phyloP scores from a whole-genome alignment of 2,797 vertebrate species.

The Gymnoscopelus microlampas region DNA sequence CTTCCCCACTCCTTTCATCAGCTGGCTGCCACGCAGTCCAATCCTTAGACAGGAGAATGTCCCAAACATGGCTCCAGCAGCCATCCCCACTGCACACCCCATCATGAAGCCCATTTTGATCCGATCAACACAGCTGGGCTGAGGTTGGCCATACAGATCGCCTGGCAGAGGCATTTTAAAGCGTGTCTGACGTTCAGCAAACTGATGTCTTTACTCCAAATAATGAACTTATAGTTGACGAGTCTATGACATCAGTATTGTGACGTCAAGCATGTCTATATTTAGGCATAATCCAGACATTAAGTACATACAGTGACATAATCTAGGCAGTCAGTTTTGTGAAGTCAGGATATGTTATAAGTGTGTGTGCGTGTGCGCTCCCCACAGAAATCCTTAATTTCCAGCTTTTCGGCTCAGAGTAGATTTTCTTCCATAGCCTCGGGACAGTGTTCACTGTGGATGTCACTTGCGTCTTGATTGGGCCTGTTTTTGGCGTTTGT shows the following conservation, averaged over 20 bases:
- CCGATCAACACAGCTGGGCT: constrained; percentile 94
- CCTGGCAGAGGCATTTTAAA: constrained; percentile 93
- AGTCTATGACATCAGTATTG: no score
- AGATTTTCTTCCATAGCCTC: background rate
- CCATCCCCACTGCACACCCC: constrained; percentile 97
- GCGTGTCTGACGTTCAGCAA: no score
- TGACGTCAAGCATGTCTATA: no score
- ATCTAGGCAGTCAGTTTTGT: no score
- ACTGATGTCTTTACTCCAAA: no score
- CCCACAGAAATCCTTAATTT: background rate
- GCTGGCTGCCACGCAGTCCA: constrained; percentile 95
- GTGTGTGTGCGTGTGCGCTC: no score
- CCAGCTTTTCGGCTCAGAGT: no score
- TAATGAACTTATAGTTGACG: no score
- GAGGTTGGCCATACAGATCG: constrained; percentile 92
- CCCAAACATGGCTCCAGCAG: constrained; percentile 95
- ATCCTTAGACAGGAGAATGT: constrained; percentile 97
- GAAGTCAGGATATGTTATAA: no score
- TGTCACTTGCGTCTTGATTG: constrained; percentile 12
- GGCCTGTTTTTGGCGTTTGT: background rate
- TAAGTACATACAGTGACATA: no score
- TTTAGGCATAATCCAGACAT: no score
- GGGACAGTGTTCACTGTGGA: background rate
- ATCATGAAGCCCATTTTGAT: constrained; percentile 99
- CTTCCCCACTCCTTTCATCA: constrained; percentile 97